Conservation (phyloP, 2,797 vertebrate species). For the Sphaeramia orbicularis region DNA sequence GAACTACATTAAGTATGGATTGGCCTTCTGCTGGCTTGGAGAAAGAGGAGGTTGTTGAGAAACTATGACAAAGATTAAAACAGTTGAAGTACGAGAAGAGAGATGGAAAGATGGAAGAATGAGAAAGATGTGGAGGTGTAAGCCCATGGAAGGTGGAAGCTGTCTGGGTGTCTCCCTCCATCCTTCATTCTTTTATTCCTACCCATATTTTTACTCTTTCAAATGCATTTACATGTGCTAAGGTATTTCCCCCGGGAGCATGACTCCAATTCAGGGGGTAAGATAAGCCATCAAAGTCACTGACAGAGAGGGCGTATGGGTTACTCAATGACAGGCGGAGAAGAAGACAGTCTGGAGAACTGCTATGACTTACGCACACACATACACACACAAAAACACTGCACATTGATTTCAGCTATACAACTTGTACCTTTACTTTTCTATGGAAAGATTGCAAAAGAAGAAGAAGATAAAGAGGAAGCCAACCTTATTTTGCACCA, state of each 20-base stretch:
- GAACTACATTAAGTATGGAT: conserved; percentile 50
- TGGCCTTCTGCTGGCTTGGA: conserved; percentile 54
- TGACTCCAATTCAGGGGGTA: conserved; percentile 78
- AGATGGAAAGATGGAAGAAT: conserved; percentile 14
- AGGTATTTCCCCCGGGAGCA: conserved; percentile 81
- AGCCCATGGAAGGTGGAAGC: conserved; percentile 41
- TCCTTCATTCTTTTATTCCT: conserved; percentile 70
- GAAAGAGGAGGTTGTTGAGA: conserved; percentile 47
- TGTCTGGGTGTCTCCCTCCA: conserved; percentile 57
- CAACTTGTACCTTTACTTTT: conserved; percentile 50
- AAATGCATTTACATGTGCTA: conserved; percentile 81
- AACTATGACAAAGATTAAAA: conserved; percentile 58
- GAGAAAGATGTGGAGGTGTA: conserved; percentile 22
- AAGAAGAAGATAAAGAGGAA: conserved; percentile 49
- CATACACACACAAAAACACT: conserved; percentile 21
- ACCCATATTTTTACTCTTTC: conserved; percentile 75
- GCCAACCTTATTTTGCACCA: conserved; percentile 44
- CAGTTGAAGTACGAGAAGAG: background rate
- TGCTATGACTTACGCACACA: conserved; percentile 47
- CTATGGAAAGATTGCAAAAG: conserved; percentile 29
- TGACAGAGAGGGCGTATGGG: conserved; percentile 80
- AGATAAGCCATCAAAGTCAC: conserved; percentile 84
- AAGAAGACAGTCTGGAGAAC: conserved; percentile 68
- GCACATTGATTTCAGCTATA: conserved; percentile 33
- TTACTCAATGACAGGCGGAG: conserved; percentile 79